Evolutionary conservation across 2,113 vertebrate genomes (phyloP).

Genomic region (Takifugu flavidus): DNA sequence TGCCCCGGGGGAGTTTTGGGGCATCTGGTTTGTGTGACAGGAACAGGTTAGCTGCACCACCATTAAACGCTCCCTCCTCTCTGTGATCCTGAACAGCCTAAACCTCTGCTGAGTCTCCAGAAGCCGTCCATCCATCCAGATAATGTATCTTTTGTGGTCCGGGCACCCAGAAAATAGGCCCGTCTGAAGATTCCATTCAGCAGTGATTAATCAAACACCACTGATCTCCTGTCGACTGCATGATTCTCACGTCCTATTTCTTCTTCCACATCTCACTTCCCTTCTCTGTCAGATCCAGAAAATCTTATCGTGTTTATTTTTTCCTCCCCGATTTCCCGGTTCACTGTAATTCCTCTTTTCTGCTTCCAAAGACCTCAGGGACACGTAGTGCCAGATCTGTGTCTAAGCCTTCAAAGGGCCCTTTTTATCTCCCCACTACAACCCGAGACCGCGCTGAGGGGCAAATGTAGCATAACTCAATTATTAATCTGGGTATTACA

Average conservation of each 20-base stretch:
- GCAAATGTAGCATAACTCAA: conserved; percentile 58
- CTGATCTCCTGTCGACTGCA: conserved; percentile 37
- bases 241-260: conserved; percentile 50
- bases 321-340: conserved; percentile 44
- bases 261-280: conserved; percentile 50
- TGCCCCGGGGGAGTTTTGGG: conserved; percentile 42
- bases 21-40: conserved; percentile 65
- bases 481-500: conserved; percentile 69
- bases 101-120: conserved; percentile 53
- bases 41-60: conserved; percentile 60
- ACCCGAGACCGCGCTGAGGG: conserved; percentile 56
- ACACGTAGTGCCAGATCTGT: conserved; percentile 64
- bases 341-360: conserved; percentile 70
- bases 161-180: conserved; percentile 24
- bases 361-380: conserved; percentile 73
- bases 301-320: conserved; percentile 66
- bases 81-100: conserved; percentile 52
- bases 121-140: conserved; percentile 44
- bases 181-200: conserved; percentile 44
- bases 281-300: conserved; percentile 42
- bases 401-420: conserved; percentile 67
- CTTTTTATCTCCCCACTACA: conserved; percentile 61
- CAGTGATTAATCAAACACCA: conserved; percentile 43
- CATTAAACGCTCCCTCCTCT: conserved; percentile 63
- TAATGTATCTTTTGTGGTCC: conserved; percentile 54